Conservation (phyloP, 2,797 vertebrate genomes). For the Eurystomus glaucurus region DNA sequence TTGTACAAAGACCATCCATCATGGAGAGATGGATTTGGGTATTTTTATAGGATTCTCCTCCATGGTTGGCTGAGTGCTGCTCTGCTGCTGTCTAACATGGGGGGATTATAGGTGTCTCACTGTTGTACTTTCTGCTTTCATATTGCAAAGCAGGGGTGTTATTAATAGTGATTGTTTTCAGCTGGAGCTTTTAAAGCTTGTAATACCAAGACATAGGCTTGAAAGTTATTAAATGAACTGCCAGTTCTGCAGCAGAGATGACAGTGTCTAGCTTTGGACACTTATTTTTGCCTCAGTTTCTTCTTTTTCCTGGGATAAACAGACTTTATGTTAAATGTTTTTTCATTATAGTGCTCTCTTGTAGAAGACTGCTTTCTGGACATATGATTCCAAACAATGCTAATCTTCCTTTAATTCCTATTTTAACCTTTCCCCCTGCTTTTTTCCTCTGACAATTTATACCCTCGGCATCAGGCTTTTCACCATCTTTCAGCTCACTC, state of each 20-base stretch:
- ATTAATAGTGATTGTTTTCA: conserved; percentile 68
- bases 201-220: conserved; percentile 31
- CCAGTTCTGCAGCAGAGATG: background rate
- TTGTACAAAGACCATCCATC: conserved; percentile 72
- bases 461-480: background rate
- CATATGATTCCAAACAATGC: background rate
- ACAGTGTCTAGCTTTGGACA: background rate
- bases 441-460: conserved; percentile 5
- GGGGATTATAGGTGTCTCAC: conserved; percentile 68
- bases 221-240: conserved; percentile 62
- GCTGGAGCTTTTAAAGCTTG: conserved; percentile 59
- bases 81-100: conserved; percentile 61
- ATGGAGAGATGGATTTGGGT: conserved; percentile 69
- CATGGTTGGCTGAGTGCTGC: conserved; percentile 69
- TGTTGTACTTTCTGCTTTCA: conserved; percentile 57
- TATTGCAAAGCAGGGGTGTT: conserved; percentile 47
- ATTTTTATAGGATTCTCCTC: conserved; percentile 69
- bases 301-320: background rate
- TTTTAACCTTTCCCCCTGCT: background rate
- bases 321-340: background rate
- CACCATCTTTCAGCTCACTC: background rate
- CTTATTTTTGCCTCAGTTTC: conserved; percentile 39
- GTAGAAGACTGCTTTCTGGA: background rate
- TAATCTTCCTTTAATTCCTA: conserved; percentile 7
- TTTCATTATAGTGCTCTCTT: background rate